Base-by-base conservation (phyloP, 2,113 vertebrate species). In the Boulengeromyrus knoepffleri region DNA sequence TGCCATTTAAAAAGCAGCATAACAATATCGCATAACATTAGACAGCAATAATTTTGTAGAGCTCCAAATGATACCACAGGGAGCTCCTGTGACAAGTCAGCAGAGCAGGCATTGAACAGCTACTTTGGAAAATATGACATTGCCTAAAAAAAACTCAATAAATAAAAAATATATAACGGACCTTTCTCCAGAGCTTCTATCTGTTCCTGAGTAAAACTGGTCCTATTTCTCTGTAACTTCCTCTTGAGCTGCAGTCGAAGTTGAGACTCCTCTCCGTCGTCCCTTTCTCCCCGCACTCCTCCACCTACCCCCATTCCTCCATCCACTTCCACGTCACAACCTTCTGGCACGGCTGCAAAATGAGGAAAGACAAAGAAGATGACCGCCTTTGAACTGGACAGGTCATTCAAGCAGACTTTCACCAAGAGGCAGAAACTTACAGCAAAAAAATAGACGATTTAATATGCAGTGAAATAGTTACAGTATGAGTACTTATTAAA, bases 161-260 rank as follows among this genome's bases (percentile, higher is more conserved):
- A 27, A 13, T 52, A n/a, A 24, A 85, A 42, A 53, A 85, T 19
- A 83, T 77, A 80, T 80, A 21, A 36, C 89, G 93, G 92, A 97
- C 97, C 97, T 96, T 97, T 97, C 93, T 97, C 97, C 93, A 97
- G 92, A 62, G 97, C 96, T 93, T 97, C 97, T 53, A 97, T 97
- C 95, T 97, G 97, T 92, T 97, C 97, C 94, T 96, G 96, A 10
- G 96, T 97, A 93, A 97, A 97, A 92, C 97, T 97, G 24, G 97
- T 97, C 90, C 97, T 91, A 95, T 97, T 97, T 90, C 97, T 96
- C 93, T 97, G 97, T 91, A 97, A 94, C 92, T 97, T 97, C 92
- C 97, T 96, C 94, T 97, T 97, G 89, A 97, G 95, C 95, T 97
- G 97, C 92, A 97, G 94, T 89, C 96, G 95, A 92, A 97, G 95